A percentile compares a stretch with the other conserved stretches of the same genome.
phyloP scores from a whole-genome alignment of 2,113 vertebrate genomes.

The Lampris incognitus region DNA sequence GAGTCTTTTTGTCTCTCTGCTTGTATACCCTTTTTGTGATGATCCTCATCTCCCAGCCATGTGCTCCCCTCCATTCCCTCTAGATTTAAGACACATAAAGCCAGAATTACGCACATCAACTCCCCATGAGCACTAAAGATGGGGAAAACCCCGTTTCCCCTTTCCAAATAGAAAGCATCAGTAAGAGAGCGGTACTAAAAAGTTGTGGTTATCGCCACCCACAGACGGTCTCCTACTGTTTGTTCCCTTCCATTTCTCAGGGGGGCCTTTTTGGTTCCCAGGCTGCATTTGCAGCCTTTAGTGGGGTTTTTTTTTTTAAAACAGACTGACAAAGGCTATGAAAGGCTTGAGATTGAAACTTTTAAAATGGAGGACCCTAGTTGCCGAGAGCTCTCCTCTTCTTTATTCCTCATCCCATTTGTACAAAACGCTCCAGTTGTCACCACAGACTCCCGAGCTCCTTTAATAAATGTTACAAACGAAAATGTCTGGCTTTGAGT shows the following conservation, averaged over 20 bases:
- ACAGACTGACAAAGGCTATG: conserved; percentile 53
- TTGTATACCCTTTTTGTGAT: neutral
- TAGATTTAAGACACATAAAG: neutral
- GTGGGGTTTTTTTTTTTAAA: conserved; percentile 36
- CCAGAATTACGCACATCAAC: neutral
- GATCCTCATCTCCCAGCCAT: neutral
- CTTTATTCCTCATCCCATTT: conserved; percentile 60
- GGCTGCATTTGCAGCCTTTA: conserved; percentile 49
- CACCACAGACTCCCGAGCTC: conserved; percentile 70
- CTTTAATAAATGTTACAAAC: conserved; percentile 77
- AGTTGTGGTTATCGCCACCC: conserved; percentile 46
- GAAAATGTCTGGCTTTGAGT: conserved; percentile 74
- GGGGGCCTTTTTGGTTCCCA: conserved; percentile 38
- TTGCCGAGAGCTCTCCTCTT: conserved; percentile 55
- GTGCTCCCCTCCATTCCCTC: neutral
- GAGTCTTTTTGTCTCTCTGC: too few relatives aligned
- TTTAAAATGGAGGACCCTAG: conserved; percentile 58
- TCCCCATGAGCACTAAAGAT: conserved; percentile 5
- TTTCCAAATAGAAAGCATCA: conserved; percentile 3
- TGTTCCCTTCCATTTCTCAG: conserved; percentile 40
- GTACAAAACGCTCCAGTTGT: conserved; percentile 78
- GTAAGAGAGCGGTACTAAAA: conserved; percentile 19
- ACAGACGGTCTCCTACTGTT: conserved; percentile 47
- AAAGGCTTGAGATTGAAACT: conserved; percentile 62
- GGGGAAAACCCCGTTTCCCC: neutral